Percentiles rank a stretch among this genome's conserved stretches.
phyloP scores from a whole-genome alignment of 2,888 invertebrate species.

The Mechanitis messenoides region DNA sequence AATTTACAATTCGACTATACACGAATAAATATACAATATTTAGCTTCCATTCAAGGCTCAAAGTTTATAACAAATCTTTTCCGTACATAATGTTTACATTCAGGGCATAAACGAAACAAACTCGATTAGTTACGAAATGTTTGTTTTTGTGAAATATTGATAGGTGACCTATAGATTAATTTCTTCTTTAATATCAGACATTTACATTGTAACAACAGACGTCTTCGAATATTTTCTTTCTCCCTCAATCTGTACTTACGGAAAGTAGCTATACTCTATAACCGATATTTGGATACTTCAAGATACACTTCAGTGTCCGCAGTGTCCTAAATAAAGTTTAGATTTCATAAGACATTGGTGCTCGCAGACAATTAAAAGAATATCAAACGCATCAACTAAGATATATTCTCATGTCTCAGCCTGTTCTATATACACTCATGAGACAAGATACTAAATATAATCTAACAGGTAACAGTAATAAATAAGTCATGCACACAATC shows the following conservation, averaged over 20 bases:
- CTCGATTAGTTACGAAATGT: too few species aligned
- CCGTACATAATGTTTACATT: background rate
- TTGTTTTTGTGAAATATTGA: too few species aligned
- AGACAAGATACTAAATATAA: background rate
- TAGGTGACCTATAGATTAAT: too few species aligned
- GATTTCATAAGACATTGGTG: slow-evolving; percentile 11
- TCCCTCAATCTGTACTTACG: too few species aligned
- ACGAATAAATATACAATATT: slow-evolving; percentile 23
- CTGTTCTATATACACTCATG: too few species aligned
- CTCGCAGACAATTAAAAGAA: slow-evolving; percentile 14
- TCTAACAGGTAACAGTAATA: slow-evolving; percentile 14
- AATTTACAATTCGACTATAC: slow-evolving; percentile 27
- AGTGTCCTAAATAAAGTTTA: slow-evolving; percentile 4
- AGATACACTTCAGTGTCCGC: too few species aligned
- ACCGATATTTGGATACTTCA: too few species aligned
- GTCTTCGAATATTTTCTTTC: too few species aligned
- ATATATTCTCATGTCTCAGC: background rate
- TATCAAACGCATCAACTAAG: slow-evolving; percentile 9
- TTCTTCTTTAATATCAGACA: too few species aligned
- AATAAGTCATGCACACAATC: slow-evolving; percentile 20
- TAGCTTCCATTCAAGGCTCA: slow-evolving; percentile 13
- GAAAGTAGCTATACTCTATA: too few species aligned
- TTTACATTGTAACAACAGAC: too few species aligned
- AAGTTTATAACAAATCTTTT: slow-evolving; percentile 14
- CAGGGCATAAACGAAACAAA: too few species aligned